Evolutionary conservation across 2,888 invertebrate species (phyloP).

Genomic region (Xylophagus ater): DNA sequence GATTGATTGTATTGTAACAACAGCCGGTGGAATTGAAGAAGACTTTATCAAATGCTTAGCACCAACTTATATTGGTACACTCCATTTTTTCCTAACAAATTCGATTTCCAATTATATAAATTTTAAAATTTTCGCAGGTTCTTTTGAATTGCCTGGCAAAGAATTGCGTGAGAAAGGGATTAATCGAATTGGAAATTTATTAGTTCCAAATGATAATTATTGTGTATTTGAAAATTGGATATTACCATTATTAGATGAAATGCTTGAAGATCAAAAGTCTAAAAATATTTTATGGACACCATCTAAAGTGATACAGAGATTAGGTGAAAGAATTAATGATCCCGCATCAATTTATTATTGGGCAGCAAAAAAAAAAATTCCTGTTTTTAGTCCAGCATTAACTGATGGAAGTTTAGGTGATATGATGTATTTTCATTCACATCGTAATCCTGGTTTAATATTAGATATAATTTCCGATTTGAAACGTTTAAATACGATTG

Average conservation of each 20-base stretch:
- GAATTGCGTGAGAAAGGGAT: conserved; percentile 71
- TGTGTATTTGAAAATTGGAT: conserved; percentile 95
- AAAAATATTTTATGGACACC: conserved; percentile 80
- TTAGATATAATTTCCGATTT: conserved; percentile 91
- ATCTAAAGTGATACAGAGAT: conserved; percentile 62
- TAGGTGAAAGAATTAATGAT: conserved; percentile 86
- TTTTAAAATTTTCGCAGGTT: conserved; percentile 29
- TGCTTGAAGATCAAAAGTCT: conserved; percentile 76
- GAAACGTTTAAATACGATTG: conserved; percentile 80
- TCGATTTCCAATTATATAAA: background rate
- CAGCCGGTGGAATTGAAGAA: conserved; percentile 97
- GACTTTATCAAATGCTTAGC: conserved; percentile 98
- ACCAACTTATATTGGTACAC: conserved; percentile 74
- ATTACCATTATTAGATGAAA: conserved; percentile 81
- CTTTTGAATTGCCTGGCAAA: conserved; percentile 74
- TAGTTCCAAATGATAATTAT: conserved; percentile 97
- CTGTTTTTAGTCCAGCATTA: conserved; percentile 92
- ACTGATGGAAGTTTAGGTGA: conserved; percentile 97
- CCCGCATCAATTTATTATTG: conserved; percentile 91
- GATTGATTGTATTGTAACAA: conserved; percentile 93
- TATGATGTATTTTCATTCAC: conserved; percentile 99
- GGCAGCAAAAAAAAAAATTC: conserved; percentile 94
- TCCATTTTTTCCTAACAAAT: background rate
- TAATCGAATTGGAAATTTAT: conserved; percentile 74
- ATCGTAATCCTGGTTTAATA: conserved; percentile 80